Evolutionary conservation across 2,113 vertebrate genomes (phyloP), one percentile per base, ranked within the genome.

Genomic region (Dendrocopos noguchii): DNA sequence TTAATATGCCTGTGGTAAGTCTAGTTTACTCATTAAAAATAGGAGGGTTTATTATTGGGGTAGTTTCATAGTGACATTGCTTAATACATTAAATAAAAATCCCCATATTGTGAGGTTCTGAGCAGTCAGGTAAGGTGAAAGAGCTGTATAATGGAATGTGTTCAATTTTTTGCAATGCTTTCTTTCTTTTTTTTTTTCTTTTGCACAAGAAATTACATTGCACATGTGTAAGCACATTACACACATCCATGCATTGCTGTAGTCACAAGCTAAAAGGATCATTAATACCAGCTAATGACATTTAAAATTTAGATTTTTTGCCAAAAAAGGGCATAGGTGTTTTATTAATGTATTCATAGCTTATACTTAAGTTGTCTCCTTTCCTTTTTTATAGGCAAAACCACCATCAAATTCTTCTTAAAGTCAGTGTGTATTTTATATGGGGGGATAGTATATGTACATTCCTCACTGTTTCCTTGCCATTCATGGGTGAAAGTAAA

Each of bases 221-320:
- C 29, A 44, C 44, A 10, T 2, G 1, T 72, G 44, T 77, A 67
- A 56, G 29, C 61, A 27, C 33, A 15, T 44, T 67, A 46, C 64
- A 46, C 39, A 15, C 1, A 1, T 14, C 7, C 17, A 0, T 2
- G 0, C 2, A 0, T 60, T 88, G 53, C 63, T 66, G 36, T 63
- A 63, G 33, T 80, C 60, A 21, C 44, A 60, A 63, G n/a, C 53
- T 91, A 64, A 78, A 86, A 86, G 25, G 39, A 44, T 83, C 4
- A 1, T 33, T 90, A 71, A 34, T 71, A 33, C 16, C 39, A 47
- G 29, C 36, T 86, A 71, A 91, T 64, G 72, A 42, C 72, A 90
- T 88, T 83, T 88, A 90, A 83, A 90, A 90, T 86, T 75, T 84
- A 90, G 53, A 83, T 85, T 78, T 46, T 84, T 87, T 87, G 33